Base-by-base conservation (phyloP, 2,888 invertebrate species). In the Thelaira solivaga region DNA sequence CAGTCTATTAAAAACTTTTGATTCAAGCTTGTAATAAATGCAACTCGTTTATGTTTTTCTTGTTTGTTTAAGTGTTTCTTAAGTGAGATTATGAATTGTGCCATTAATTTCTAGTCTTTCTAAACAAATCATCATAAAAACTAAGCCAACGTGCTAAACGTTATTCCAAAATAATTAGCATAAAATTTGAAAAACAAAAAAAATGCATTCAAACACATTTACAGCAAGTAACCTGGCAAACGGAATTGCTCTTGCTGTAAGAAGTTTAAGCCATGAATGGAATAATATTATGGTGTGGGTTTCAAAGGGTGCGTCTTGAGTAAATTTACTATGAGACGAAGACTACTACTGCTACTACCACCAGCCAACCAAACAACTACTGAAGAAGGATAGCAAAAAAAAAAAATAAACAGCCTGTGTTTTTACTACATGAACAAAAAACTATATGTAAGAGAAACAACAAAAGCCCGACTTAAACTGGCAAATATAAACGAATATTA, bases 91-190 rank as follows among this genome's bases (percentile, higher is more conserved):
- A 43, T 65, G 22, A 22, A 59, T 20, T 47, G 13, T 34, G 8
- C 49, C 31, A 18, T 36, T 31, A 24, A 18, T 18, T 45, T 39
- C n/a, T 18, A 18, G 5, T 11, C 8, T 24, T 26, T 24, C 22
- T n/a, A 43, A 65, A 22, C 55, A 39, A 24, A 24, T 20, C 34
- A 24, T 20, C 34, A 76, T 45, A 41, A 68, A 57, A 43, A 49
- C 59, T 55, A 26, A 41, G 8, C n/a, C 62, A 20, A 64, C 59
- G 59, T 55, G 11, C 53, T 61, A 31, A 59, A 64, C 59, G 61
- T 80, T 82, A 82, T 85, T 86, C 83, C 81, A 81, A 83, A 81
- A 85, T 86, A 87, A 87, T 87, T 87, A 87, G 87, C 87, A 87
- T 87, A 87, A 86, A 87, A 87, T 86, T 86, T 64, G 26, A 64